phyloP scores from a whole-genome alignment of 2,797 vertebrate genomes.

The Sorex maritimensis region DNA sequence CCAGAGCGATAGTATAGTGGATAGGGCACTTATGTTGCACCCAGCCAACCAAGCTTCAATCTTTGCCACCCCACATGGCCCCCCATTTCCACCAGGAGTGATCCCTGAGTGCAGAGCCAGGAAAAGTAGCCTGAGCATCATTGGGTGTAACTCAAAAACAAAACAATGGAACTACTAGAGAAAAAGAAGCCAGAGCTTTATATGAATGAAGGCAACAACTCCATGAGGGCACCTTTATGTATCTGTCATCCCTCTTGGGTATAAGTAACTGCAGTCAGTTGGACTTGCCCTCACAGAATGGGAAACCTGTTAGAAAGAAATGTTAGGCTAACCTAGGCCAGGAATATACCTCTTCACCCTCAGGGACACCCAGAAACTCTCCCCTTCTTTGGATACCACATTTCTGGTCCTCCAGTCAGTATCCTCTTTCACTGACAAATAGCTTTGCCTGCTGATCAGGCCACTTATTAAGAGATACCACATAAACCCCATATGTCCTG shows the following conservation, averaged over 20 bases:
- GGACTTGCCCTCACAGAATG: not conserved
- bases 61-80: no score
- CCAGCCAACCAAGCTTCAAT: no score
- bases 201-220: not conserved
- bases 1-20: no score
- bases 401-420: not conserved
- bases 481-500: not conserved
- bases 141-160: not conserved
- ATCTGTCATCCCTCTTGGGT: not conserved
- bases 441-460: slow-evolving; percentile 31
- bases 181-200: not conserved
- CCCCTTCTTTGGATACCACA: not conserved
- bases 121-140: no score
- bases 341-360: not conserved
- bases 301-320: not conserved
- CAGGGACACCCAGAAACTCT: not conserved
- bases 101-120: no score
- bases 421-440: slow-evolving; percentile 40
- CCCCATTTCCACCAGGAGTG: no score
- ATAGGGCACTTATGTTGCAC: no score
- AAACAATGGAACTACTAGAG: not conserved
- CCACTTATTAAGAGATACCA: not conserved
- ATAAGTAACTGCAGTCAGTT: not conserved
- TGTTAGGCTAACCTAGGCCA: not conserved
- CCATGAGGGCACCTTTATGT: not conserved